These are phyloP conservation scores for Tetranychus cinnabarinus DNA, from an alignment of 1,140 invertebrate species.

Conservation along the genomic window DNA sequence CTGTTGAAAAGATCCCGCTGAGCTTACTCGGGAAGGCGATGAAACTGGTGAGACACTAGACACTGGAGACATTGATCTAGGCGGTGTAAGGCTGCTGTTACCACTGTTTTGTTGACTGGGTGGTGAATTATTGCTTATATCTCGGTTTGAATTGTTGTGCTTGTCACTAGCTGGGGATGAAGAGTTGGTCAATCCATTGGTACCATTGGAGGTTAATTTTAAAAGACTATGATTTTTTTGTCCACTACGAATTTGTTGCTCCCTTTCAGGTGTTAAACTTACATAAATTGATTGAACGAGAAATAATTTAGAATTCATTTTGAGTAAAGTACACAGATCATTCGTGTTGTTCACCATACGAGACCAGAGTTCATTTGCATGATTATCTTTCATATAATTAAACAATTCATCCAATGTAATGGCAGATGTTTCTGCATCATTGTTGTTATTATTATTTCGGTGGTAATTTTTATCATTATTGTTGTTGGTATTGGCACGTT, in stretches of 20 bases:
- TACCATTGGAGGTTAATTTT: too few species aligned
- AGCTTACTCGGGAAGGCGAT: background rate
- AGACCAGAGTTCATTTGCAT: slow-evolving; percentile 44
- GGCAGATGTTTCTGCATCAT: background rate
- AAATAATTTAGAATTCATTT: slow-evolving; percentile 68
- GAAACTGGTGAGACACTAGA: slow-evolving; percentile 3
- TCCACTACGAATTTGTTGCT: slow-evolving; percentile 16
- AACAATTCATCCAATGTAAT: slow-evolving; percentile 61
- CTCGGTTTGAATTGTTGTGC: too few species aligned
- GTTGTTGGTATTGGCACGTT: background rate
- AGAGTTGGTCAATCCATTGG: too few species aligned
- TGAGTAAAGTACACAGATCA: slow-evolving; percentile 61
- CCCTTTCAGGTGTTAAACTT: slow-evolving; percentile 27
- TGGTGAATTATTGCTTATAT: background rate
- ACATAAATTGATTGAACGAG: slow-evolving; percentile 70
- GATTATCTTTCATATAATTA: slow-evolving; percentile 45
- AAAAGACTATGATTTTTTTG: background rate
- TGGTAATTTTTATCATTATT: background rate
- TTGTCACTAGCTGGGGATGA: too few species aligned
- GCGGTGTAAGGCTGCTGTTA: background rate
- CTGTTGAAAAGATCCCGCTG: slow-evolving; percentile 10
- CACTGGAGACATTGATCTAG: background rate
- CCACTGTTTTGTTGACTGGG: background rate
- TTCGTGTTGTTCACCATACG: slow-evolving; percentile 60
- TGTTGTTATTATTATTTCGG: slow-evolving; percentile 25